phyloP scores from a whole-genome alignment of 2,797 vertebrate genomes.

The Malacoraja senta region DNA sequence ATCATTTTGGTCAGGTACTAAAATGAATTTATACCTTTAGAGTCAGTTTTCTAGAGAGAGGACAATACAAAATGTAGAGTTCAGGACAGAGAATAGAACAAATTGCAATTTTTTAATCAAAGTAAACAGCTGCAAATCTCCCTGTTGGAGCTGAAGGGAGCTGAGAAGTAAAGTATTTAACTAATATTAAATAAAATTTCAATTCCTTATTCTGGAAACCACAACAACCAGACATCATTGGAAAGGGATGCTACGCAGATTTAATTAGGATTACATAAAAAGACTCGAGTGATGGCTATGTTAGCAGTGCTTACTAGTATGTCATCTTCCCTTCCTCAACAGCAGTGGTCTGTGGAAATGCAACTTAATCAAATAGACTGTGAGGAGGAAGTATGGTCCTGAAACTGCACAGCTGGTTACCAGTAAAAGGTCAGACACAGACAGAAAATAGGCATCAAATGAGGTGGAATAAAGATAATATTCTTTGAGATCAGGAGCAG shows the following conservation, averaged over 20 bases:
- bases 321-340: neutral
- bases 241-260: neutral
- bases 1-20: neutral
- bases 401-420: neutral
- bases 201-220: neutral
- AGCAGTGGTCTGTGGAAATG: neutral
- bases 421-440: neutral
- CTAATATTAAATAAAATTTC: neutral
- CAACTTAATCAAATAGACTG: neutral
- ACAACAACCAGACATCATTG: neutral
- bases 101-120: neutral
- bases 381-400: neutral
- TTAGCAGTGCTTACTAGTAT: neutral
- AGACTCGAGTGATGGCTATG: neutral
- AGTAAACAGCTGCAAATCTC: neutral
- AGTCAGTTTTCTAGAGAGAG: neutral
- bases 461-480: neutral
- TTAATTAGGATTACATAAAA: neutral
- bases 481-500: neutral
- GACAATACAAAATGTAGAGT: neutral
- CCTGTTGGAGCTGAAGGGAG: neutral
- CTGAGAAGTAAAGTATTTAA: neutral
- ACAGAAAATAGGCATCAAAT: neutral
- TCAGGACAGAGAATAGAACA: neutral
- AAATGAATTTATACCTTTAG: neutral